Conservation (phyloP, 2,797 vertebrate species). For the Acipenser transmontanus region DNA sequence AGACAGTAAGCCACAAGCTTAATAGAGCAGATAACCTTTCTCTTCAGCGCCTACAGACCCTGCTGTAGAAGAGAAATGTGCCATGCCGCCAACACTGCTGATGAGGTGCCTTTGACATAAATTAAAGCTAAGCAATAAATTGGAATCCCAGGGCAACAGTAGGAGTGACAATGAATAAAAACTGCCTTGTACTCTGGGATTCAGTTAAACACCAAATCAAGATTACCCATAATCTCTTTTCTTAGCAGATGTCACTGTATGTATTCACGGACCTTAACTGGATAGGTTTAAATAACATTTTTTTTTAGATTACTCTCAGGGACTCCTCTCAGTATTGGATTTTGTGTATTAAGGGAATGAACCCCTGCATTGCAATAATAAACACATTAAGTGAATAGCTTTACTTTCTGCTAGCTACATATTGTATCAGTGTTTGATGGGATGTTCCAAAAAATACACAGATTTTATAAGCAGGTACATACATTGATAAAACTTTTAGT, state of each 20-base stretch:
- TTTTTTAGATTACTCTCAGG: conserved; percentile 29
- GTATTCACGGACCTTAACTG: conserved; percentile 27
- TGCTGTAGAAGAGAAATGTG: conserved; percentile 39
- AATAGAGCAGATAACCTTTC: conserved; percentile 59
- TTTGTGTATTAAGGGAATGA: conserved; percentile 39
- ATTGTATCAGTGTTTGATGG: too few relatives aligned
- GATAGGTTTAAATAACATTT: conserved; percentile 53
- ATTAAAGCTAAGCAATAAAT: conserved; percentile 49
- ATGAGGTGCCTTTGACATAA: conserved; percentile 55
- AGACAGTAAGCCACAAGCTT: conserved; percentile 63
- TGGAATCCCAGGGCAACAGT: conserved; percentile 50
- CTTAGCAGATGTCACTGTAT: conserved; percentile 38
- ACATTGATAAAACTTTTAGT: too few relatives aligned
- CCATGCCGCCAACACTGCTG: conserved; percentile 38
- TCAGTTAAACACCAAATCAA: conserved; percentile 48
- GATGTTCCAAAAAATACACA: too few relatives aligned
- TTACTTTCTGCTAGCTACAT: too few relatives aligned
- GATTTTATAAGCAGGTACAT: too few relatives aligned
- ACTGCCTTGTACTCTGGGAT: conserved; percentile 37
- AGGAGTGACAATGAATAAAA: conserved; percentile 48
- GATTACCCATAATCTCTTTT: conserved; percentile 47
- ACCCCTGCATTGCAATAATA: conserved; percentile 46
- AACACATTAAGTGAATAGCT: conserved; percentile 38
- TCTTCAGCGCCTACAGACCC: conserved; percentile 43
- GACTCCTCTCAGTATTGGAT: conserved; percentile 40